Conservation (phyloP, 2,888 invertebrate genomes). For the Silvanus unidentatus region DNA sequence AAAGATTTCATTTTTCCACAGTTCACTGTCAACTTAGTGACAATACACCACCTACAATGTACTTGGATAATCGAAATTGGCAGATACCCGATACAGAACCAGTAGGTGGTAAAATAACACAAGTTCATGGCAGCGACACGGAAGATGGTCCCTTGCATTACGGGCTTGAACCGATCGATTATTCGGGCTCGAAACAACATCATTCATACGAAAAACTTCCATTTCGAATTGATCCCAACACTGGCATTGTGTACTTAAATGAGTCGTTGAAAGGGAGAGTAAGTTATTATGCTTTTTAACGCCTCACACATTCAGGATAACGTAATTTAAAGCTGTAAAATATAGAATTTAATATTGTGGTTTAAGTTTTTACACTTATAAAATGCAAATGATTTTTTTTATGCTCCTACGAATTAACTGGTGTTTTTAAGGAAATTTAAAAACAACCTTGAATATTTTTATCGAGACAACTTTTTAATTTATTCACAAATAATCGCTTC, state of each 20-base stretch:
- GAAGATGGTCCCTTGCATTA: slow-evolving; percentile 61
- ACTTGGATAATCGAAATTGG: slow-evolving; percentile 67
- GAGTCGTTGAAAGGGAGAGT: slow-evolving; percentile 73
- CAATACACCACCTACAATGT: slow-evolving; percentile 53
- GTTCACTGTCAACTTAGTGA: slow-evolving; percentile 25
- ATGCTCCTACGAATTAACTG: too few relatives aligned
- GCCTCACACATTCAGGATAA: neutral
- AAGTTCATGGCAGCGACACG: slow-evolving; percentile 61
- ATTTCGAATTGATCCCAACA: slow-evolving; percentile 67
- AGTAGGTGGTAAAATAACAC: slow-evolving; percentile 66
- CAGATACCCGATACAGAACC: slow-evolving; percentile 63
- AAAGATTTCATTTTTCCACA: slow-evolving; percentile 7
- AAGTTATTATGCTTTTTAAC: slow-evolving; percentile 36
- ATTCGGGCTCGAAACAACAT: slow-evolving; percentile 27
- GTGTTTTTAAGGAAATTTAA: too few relatives aligned
- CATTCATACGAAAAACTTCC: slow-evolving; percentile 55
- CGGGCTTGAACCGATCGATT: slow-evolving; percentile 57
- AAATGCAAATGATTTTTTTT: too few relatives aligned
- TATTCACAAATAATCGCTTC: too few relatives aligned
- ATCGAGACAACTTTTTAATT: too few relatives aligned
- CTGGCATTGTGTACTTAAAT: slow-evolving; percentile 74
- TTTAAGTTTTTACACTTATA: too few relatives aligned
- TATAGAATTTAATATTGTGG: too few relatives aligned
- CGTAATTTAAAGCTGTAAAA: too few relatives aligned
- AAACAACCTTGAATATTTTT: too few relatives aligned